Percentiles rank a stretch among this genome's conserved stretches.
Conservation (phyloP, 2,888 invertebrate genomes). For the Macroteleia sp. region DNA sequence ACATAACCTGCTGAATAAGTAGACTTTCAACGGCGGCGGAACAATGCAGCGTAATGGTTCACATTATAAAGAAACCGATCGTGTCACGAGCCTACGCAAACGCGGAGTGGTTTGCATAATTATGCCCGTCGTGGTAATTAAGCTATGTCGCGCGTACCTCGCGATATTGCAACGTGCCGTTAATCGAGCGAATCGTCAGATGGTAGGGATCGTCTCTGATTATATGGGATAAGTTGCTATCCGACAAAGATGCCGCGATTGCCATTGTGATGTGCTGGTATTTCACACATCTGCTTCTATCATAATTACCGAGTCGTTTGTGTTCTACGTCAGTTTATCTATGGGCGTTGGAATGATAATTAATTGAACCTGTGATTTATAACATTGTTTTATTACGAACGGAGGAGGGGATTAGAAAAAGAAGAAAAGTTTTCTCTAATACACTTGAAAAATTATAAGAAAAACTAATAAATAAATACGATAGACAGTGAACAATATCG, state of each 20-base stretch:
- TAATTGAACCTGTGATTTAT: conserved; percentile 50
- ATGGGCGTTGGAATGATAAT: conserved; percentile 54
- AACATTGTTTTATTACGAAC: conserved; percentile 21
- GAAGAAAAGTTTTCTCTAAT: no score
- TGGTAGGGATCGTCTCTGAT: conserved; percentile 45
- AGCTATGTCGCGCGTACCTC: conserved; percentile 52
- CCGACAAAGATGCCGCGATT: conserved; percentile 33
- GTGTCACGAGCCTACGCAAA: conserved; percentile 53
- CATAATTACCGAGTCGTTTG: conserved; percentile 73
- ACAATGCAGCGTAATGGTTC: conserved; percentile 50
- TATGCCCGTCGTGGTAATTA: conserved; percentile 53
- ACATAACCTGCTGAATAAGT: conserved; percentile 24
- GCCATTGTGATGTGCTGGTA: conserved; percentile 66
- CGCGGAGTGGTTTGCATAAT: conserved; percentile 54
- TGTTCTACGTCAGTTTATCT: conserved; percentile 26
- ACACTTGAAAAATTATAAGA: no score
- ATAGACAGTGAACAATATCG: no score
- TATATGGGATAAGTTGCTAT: conserved; percentile 42
- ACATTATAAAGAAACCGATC: conserved; percentile 54
- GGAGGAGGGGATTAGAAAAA: not conserved
- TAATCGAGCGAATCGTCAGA: conserved; percentile 54
- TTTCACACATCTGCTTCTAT: conserved; percentile 76
- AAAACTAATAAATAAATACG: no score
- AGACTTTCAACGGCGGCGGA: conserved; percentile 37
- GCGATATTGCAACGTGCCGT: conserved; percentile 51